phyloP scores from a whole-genome alignment of 1,140 invertebrate genomes.

The Nilaparvata lugens region DNA sequence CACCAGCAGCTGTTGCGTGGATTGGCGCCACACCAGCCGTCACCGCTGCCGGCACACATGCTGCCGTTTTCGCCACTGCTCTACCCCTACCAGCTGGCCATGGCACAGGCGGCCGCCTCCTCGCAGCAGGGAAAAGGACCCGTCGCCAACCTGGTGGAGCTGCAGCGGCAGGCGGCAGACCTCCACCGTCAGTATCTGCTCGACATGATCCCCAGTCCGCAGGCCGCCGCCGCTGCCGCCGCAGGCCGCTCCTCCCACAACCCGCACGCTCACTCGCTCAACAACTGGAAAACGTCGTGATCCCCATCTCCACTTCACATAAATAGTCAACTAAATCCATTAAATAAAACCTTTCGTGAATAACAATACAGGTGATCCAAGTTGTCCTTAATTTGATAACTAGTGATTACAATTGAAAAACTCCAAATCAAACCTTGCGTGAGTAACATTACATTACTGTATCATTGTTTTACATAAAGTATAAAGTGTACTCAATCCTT shows the following conservation, averaged over 20 bases:
- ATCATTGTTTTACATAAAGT: background rate
- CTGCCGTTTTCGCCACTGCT: constrained; percentile 75
- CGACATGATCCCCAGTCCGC: constrained; percentile 74
- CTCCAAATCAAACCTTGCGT: too few relatives aligned
- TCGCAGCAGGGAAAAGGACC: constrained; percentile 32
- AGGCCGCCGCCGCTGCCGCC: background rate
- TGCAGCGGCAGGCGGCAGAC: constrained; percentile 72
- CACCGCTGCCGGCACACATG: constrained; percentile 63
- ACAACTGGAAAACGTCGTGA: constrained; percentile 25
- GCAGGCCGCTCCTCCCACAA: background rate
- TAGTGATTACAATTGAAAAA: background rate
- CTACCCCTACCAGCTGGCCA: constrained; percentile 76
- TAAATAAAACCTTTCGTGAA: background rate
- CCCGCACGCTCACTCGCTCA: constrained; percentile 12
- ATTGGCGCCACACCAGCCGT: constrained; percentile 33
- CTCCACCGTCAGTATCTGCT: constrained; percentile 90
- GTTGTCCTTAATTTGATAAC: background rate
- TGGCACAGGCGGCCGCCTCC: constrained; percentile 51
- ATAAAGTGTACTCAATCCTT: too few relatives aligned
- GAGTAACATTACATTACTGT: too few relatives aligned
- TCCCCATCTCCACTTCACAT: background rate
- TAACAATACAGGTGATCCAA: background rate
- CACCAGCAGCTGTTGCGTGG: constrained; percentile 57
- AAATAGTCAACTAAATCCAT: background rate
- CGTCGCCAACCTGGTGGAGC: constrained; percentile 50